Base-by-base conservation (phyloP, 2,113 vertebrate species). In the Arothron firmamentum region DNA sequence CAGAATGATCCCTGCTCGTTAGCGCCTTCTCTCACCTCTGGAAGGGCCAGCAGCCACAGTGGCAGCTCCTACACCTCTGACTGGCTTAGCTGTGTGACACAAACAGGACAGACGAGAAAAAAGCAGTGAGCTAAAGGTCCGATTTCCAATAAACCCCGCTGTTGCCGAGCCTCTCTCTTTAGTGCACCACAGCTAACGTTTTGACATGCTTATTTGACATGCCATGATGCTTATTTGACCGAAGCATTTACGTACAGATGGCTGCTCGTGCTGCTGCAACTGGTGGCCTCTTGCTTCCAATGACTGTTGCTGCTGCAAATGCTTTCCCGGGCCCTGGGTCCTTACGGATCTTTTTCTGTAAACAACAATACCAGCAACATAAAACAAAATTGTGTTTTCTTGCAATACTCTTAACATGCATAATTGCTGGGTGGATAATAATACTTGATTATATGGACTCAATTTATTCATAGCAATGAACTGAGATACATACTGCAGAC, bases 21-120 rank as follows among this genome's bases (percentile, higher is more conserved):
- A 53, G 14, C 5, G 31, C 16, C 0, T 23, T 2, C 6, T 71
- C 74, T 66, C 48, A 91, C 91, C 87, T 85, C 87, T 87, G 28
- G 90, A 84, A 3, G 89, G 90, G 38, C 58, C 91, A 0, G 2
- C 74, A 42, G 89, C 87, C 53, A 92, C 88, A 2, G 91, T 91
- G 4, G 84, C 87, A 23, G 91, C 89, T 42, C 76, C 75, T 12
- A 13, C 61, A 25, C 46, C 47, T 71, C 85, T 74, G 14, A 68
- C 18, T 4, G 81, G 20, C 63, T 64, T 82, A 3, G 56, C 89
- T 90, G 74, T 45, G 17, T 45, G 45, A 59, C 20, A 55, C 25
- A 46, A 17, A 12, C 11, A 34, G 2, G 6, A 52, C 6, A 50
- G 5, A 49, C 16, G 15, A 2, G 1, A 3, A 47, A 17, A 47